Evolutionary conservation across 2,797 vertebrate genomes (phyloP).

Genomic region (Monodelphis domestica): DNA sequence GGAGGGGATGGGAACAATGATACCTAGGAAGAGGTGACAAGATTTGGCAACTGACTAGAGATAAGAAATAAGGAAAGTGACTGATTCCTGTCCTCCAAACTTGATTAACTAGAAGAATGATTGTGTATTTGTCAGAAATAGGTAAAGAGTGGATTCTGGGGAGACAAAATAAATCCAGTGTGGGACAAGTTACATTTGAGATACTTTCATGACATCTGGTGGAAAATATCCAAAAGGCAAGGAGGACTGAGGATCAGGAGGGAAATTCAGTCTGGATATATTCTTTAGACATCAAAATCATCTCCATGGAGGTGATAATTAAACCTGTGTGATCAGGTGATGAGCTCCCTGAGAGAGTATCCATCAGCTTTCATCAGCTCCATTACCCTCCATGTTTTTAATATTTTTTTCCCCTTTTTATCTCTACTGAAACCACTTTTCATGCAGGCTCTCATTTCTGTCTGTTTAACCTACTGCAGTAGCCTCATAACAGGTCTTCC

Average conservation of each 20-base stretch:
- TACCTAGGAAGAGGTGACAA: neutral
- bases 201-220: neutral
- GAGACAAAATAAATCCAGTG: neutral
- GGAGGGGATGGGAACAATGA: neutral
- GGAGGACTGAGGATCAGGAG: neutral
- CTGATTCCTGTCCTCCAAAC: neutral
- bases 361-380: neutral
- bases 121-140: neutral
- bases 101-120: neutral
- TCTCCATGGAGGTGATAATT: neutral
- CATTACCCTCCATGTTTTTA: neutral
- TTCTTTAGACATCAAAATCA: neutral
- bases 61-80: neutral
- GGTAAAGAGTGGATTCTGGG: neutral
- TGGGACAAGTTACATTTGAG: neutral
- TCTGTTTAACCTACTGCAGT: neutral
- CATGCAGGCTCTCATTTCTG: neutral
- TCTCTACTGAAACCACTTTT: neutral
- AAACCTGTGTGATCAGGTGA: neutral
- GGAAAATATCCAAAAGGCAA: neutral
- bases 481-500: neutral
- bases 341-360: neutral
- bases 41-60: neutral
- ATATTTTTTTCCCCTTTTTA: neutral
- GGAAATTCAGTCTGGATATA: neutral